Conservation (phyloP, 2,797 vertebrate genomes). For the Babyrousa celebensis region DNA sequence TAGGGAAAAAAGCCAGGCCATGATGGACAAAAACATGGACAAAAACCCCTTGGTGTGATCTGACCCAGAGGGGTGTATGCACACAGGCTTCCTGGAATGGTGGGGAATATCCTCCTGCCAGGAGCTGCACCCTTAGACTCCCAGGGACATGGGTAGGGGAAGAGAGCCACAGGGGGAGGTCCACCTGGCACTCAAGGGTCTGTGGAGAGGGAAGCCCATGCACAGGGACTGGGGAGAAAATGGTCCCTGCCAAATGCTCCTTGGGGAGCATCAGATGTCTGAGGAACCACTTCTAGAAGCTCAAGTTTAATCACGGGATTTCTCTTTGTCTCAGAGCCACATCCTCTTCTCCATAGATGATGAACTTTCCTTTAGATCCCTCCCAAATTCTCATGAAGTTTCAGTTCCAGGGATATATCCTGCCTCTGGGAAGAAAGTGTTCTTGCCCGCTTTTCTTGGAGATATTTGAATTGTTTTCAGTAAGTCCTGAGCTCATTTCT, state of each 20-base stretch:
- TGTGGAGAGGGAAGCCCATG: neutral
- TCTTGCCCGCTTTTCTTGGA: neutral
- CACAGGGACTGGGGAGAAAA: neutral
- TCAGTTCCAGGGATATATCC: neutral
- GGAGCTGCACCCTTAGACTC: neutral
- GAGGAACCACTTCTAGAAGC: neutral
- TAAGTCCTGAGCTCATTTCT: neutral
- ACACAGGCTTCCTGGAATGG: neutral
- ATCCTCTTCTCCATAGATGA: neutral
- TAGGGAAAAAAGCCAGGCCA: neutral
- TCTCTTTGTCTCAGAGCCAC: neutral
- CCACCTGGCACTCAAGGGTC: neutral
- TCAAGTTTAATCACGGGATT: neutral
- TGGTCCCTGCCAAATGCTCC: neutral
- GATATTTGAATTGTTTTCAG: neutral
- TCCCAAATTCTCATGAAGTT: neutral
- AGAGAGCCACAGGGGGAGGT: accelerated
- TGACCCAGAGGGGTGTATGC: neutral
- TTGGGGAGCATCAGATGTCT: neutral
- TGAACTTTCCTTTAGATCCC: neutral
- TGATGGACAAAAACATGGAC: neutral
- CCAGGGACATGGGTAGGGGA: neutral
- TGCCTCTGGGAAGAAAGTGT: neutral
- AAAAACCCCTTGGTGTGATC: neutral
- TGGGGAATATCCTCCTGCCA: neutral